Base-by-base conservation (phyloP, 1,140 invertebrate genomes). In the Sitophilus oryzae region DNA sequence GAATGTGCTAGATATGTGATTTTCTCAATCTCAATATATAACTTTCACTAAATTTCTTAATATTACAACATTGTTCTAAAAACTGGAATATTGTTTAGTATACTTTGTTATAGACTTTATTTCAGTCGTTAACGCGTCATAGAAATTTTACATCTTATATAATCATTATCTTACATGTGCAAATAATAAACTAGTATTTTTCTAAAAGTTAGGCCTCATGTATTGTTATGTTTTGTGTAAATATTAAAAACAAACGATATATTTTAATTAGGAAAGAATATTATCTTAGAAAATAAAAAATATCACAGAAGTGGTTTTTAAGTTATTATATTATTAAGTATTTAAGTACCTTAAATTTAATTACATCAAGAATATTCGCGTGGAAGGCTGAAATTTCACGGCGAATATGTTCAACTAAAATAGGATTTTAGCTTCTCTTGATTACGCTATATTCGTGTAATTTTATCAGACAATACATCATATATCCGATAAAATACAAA, bases 51-150 rank as follows among this genome's bases (percentile, higher is more conserved):
- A 41, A 18, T 41, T 18, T 41, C 38, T 41, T 41, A 42, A 42
- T 15, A 42, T 18, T 42, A 42, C 19, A 42, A 42, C 40, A 42
- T 42, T 18, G 15, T 19, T 42, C 40, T 42, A 42, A 42, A n/a
- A 40, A 42, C 19, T 18, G 18, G 40, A 42, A 42, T 42, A 42
- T 42, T 42, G 40, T 42, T 42, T 42, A 42, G 40, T 42, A 42
- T 42, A 42, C 40, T 42, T 42, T 42, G 40, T 42, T 42, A 42
- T 42, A 38, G 40, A 42, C 20, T 42, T 42, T 42, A 42, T 19
- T n/a, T 38, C 36, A 38, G 36, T 38, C 36, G 14, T 38, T 15
- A 38, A 38, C 36, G 14, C 5, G 36, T 38, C 15, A n/a, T 15
- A 38, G 9, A 38, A 38, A 38, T 38, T 38, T 38, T 38, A 38